Conservation (phyloP, 2,888 invertebrate species). For the Agrochola macilenta region DNA sequence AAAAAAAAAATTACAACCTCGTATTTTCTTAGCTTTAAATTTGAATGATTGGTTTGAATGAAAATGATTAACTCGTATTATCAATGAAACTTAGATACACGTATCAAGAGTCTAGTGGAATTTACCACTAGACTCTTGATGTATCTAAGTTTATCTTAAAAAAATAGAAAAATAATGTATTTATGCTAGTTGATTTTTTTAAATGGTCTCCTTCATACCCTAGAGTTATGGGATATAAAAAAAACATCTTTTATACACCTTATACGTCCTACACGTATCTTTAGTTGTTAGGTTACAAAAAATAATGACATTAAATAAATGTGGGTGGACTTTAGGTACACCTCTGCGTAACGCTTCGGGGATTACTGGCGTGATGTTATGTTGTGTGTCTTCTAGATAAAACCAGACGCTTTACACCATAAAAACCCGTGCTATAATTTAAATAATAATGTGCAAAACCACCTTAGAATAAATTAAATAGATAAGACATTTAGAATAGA, state of each 20-base stretch:
- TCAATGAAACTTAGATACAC: no score
- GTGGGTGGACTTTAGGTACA: background rate
- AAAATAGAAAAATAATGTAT: no score
- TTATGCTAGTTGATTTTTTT: no score
- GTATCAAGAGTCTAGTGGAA: no score
- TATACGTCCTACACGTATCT: background rate
- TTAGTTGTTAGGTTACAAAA: conserved; percentile 1
- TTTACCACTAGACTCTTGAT: no score
- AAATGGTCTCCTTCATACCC: no score
- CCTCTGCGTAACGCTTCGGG: background rate
- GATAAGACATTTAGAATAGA: background rate
- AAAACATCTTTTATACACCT: background rate
- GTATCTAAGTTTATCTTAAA: no score
- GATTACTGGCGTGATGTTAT: background rate
- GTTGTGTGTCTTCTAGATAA: background rate
- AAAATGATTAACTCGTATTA: no score
- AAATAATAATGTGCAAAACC: conserved; percentile 28
- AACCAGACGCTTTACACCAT: conserved; percentile 22
- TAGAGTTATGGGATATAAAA: no score
- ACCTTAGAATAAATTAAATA: conserved; percentile 21
- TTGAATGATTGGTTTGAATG: no score
- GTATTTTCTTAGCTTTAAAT: no score
- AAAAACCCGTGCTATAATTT: conserved; percentile 4
- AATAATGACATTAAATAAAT: conserved; percentile 6
- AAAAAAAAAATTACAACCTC: no score